These are phyloP conservation scores for Parazoanthus swiftii DNA, from an alignment of 92 coral and sea anemone species.

Conservation along the genomic window DNA sequence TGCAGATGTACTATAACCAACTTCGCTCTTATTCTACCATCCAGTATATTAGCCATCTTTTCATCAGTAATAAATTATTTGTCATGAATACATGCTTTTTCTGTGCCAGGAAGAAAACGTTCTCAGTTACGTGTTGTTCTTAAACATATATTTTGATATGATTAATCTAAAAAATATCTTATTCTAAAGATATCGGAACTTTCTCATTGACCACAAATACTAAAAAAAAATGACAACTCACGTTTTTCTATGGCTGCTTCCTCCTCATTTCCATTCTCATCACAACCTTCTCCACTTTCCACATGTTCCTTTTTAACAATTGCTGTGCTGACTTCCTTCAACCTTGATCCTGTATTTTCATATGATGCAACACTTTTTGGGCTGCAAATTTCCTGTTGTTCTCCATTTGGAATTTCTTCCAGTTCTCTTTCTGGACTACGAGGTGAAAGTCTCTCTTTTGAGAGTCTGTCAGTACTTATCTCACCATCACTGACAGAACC, in stretches of 20 bases:
- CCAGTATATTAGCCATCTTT: too few relatives aligned
- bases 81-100: too few relatives aligned
- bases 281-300: slow-evolving; percentile 14
- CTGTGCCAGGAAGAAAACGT: too few relatives aligned
- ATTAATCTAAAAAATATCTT: too few relatives aligned
- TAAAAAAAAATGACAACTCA: not conserved
- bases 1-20: too few relatives aligned
- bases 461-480: slow-evolving; percentile 52
- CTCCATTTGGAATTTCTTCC: slow-evolving; percentile 44
- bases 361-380: slow-evolving; percentile 66
- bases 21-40: too few relatives aligned
- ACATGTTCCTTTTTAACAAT: slow-evolving; percentile 27
- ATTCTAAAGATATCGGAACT: not conserved
- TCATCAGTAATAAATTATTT: too few relatives aligned
- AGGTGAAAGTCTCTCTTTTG: slow-evolving; percentile 69
- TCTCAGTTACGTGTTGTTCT: too few relatives aligned
- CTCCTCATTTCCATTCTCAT: slow-evolving; percentile 1
- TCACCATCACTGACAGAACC: slow-evolving; percentile 59
- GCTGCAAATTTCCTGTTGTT: slow-evolving; percentile 57
- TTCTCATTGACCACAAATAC: not conserved
- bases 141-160: too few relatives aligned
- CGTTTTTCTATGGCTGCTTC: not conserved
- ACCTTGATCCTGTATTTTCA: slow-evolving; percentile 40
- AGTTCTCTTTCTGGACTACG: slow-evolving; percentile 58
- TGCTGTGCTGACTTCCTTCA: slow-evolving; percentile 1